Evolutionary conservation across 2,888 invertebrate genomes (phyloP).

Genomic region (Phlogophora meticulosa): DNA sequence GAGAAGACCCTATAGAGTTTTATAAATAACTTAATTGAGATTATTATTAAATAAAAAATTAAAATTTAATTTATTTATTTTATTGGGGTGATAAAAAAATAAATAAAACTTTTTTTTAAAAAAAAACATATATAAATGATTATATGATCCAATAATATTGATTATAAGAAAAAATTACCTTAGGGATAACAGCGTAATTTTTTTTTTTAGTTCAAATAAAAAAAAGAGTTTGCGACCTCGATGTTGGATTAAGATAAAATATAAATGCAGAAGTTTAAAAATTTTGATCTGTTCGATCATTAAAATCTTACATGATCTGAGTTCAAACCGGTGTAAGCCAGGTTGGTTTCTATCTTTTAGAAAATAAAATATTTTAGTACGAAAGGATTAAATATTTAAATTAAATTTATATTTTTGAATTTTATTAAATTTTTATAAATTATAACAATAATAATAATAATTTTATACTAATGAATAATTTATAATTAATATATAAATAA

Average conservation of each 20-base stretch:
- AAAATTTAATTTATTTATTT: too few species aligned
- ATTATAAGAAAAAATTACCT: conserved; percentile 94
- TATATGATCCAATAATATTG: conserved; percentile 91
- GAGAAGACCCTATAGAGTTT: too few species aligned
- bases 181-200: conserved; percentile 96
- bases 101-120: too few species aligned
- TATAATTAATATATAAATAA: too few species aligned
- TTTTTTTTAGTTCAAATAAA: conserved; percentile 94
- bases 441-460: too few species aligned
- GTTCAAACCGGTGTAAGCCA: conserved; percentile 96
- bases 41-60: too few species aligned
- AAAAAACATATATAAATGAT: conserved; percentile 81
- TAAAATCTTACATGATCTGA: conserved; percentile 97
- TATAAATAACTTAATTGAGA: too few species aligned
- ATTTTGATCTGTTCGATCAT: conserved; percentile 95
- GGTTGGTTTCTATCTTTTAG: conserved; percentile 96
- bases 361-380: conserved; percentile 93
- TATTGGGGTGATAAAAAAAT: too few species aligned
- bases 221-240: conserved; percentile 96
- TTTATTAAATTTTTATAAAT: too few species aligned
- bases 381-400: conserved; percentile 94
- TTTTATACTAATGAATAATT: too few species aligned
- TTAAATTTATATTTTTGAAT: conserved; percentile 85
- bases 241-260: conserved; percentile 96
- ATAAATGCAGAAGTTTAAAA: conserved; percentile 92